Base-by-base conservation (phyloP, 2,797 vertebrate species). In the Ptychadena robeensis region DNA sequence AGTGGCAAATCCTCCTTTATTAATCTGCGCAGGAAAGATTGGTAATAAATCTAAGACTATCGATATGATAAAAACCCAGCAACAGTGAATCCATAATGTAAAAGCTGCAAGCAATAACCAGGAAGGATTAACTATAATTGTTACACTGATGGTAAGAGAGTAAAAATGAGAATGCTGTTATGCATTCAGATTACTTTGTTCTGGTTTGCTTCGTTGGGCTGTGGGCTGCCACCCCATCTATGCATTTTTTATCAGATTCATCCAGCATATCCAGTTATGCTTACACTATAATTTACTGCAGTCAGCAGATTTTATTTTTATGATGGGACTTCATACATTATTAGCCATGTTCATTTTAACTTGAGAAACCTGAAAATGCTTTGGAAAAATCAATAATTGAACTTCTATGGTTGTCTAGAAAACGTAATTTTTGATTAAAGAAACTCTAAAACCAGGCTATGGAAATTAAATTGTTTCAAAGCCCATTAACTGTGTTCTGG, bases 181-280 rank as follows among this genome's bases (percentile, higher is more conserved):
- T 69, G 48, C 66, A 70, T 32, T 78, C 40, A 68, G 38, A 15
- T 38, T 10, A 15, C 27, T 32, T 25, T 68, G 64, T 78, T 32
- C n/a, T 22, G 34, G 44, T 78, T 30, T 78, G 64, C 37, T 78
- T 22, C 14, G 30, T 11, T 78, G 40, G 31, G 15, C 31, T 53
- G 64, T 67, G 31, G 27, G 22, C 63, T 31, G 63, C 2, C 28
- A 31, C 27, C 22, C 75, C 28, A 30, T 38, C 22, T 70, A 57
- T 57, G 44, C 77, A 79, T 70, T 61, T 69, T 79, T 70, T 79
- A 79, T 59, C 31, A 79, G 67, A 79, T 30, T 31, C 44, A 31
- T 38, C 61, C 10, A 37, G 35, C 67, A 37, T 38, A 70, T 59
- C 18, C 40, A 69, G 44, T 25, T 67, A 53, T 53, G 38, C 27